Evolutionary conservation across 2,797 vertebrate species (phyloP), one percentile per base, ranked within the genome.

Genomic region (Acanthis flammea): DNA sequence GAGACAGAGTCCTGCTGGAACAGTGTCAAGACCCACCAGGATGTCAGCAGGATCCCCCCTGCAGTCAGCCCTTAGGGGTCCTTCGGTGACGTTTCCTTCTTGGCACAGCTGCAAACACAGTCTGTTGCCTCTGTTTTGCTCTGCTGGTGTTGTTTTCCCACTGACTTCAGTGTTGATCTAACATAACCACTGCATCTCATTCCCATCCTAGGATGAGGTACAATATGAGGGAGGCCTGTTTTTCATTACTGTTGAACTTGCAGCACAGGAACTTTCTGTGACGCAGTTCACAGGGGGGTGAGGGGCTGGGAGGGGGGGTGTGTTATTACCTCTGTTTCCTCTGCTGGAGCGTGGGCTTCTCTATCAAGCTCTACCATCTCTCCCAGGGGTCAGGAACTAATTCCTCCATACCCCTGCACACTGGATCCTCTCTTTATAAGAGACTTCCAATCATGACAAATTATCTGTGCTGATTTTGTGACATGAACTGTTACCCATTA

Each of bases 161-260:
- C 92, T 66, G 83, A 89, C 94, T 96, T 96, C n/a, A 68, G 85
- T 96, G 97, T 94, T 95, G 93, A 96, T 96, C 93, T 96, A 96
- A 97, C 91, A 85, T 79, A 68, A 71, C 66, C 31, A 4, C 94
- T 95, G 93, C 90, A 94, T 97, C 96, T 97, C 94, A 94, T 97
- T 97, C 96, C 90, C 78, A 35, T 87, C 84, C 90, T 79, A 75
- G 91, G 24, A 95, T 61, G 94, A 97, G 72, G 58, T 87, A 92
- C 76, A 78, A 78, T 51, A 6, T 82, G 67, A 84, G 41, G 50
- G 50, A 95, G 94, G 94, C 88, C 97, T 98, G 97, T 71, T 98
- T 98, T 96, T 94, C 95, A 97, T 98, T 98, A 98, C 91, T 33
- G 4, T 48, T 95, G 90, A 95, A 92, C 92, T 94, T 89, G 91